These are phyloP conservation scores for Genyomyrus donnyi DNA, from an alignment of 2,113 vertebrate species.

Conservation along the genomic window DNA sequence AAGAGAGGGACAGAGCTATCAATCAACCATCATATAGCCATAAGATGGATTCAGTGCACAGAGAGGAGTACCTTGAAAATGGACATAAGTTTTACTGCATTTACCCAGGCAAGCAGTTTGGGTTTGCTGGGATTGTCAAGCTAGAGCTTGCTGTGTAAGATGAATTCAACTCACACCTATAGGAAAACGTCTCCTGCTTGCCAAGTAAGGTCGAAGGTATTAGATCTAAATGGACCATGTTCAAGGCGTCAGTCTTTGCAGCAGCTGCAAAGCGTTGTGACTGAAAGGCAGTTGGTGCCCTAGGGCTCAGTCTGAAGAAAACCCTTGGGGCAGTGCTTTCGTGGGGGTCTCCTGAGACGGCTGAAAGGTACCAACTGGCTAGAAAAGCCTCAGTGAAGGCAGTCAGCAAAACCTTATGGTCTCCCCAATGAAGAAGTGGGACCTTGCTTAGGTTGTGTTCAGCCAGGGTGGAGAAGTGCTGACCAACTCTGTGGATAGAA, in stretches of 20 bases:
- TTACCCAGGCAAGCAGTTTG: neutral
- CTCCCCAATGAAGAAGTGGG: neutral
- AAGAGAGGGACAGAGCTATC: neutral
- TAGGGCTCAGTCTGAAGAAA: neutral
- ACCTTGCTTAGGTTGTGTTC: neutral
- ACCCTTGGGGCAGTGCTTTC: neutral
- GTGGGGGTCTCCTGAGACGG: neutral
- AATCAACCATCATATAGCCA: neutral
- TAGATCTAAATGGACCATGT: neutral
- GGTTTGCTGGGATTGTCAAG: neutral
- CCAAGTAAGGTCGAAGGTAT: neutral
- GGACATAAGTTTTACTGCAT: neutral
- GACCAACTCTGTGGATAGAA: neutral
- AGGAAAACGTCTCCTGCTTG: neutral
- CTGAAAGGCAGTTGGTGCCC: neutral
- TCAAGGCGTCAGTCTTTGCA: neutral
- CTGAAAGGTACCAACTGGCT: neutral
- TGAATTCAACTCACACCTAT: neutral
- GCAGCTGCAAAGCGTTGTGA: neutral
- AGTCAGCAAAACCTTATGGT: neutral
- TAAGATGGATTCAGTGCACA: neutral
- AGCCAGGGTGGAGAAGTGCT: neutral
- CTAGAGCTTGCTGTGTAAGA: neutral
- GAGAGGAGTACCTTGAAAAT: neutral
- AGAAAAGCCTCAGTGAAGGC: neutral